Base-by-base conservation (phyloP, 2,113 vertebrate species). In the Calyptommatus sinebrachiatus region DNA sequence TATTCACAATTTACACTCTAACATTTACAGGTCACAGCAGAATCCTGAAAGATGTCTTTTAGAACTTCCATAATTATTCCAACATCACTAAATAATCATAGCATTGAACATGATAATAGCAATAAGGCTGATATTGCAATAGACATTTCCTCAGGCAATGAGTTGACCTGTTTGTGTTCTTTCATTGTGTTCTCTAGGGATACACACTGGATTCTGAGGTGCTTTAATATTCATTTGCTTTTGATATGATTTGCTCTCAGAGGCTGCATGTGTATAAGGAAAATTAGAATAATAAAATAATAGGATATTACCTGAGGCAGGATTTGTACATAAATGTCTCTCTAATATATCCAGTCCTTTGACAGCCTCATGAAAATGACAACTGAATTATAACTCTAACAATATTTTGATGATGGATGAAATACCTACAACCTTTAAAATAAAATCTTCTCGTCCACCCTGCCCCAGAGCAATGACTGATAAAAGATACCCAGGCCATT, bases 201-300 rank as follows among this genome's bases (percentile, higher is more conserved):
- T 74, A 79, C 61, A 77, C 9, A 79, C 11, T 46, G 20, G 16
- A 46, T 76, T 85, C 71, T 12, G 76, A 79, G 41, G 48, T 35
- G 60, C 53, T 65, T 88, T 87, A 89, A 85, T 90, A 91, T 91
- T 89, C 76, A 86, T 92, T 84, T 87, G 84, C 83, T 53, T 84
- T 31, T 89, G 83, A 90, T 90, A 75, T 0, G 8, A 91, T 89
- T 90, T 91, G 63, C 35, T 87, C 87, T 88, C 85, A 85, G 79
- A 86, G 57, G 79, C 84, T 88, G 86, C 90, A 88, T 80, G 87
- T 87, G 88, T 90, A 89, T 83, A 80, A 77, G 76, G 2, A 69
- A 84, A 76, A 92, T 88, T 75, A 91, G 84, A 91, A 90, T 91
- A 89, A 92, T 88, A 90, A 85, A 88, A 92, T 88, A 86, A 89